phyloP scores from a whole-genome alignment of 2,113 vertebrate genomes.

The Peromyscus polionotus region DNA sequence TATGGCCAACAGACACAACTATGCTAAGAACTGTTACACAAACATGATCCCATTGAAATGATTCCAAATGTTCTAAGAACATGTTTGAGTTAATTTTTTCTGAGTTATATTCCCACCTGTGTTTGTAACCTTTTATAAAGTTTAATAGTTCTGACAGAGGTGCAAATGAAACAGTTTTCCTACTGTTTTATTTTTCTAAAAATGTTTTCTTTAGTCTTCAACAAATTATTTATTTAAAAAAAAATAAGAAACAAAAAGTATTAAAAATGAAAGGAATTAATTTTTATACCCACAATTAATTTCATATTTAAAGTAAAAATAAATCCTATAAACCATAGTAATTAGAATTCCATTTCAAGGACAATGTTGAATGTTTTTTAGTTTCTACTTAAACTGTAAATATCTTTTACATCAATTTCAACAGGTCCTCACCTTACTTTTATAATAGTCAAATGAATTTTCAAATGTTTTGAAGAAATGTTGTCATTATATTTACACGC shows the following conservation, averaged over 20 bases:
- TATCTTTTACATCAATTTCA: conserved; percentile 7
- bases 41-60: neutral
- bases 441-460: neutral
- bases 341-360: neutral
- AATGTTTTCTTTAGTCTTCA: neutral
- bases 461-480: neutral
- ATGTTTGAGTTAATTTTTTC: neutral
- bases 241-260: neutral
- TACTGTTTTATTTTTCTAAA: neutral
- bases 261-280: neutral
- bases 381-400: neutral
- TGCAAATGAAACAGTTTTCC: neutral
- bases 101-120: neutral
- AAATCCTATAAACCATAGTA: neutral
- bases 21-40: neutral
- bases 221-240: neutral
- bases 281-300: neutral
- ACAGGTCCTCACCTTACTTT: neutral
- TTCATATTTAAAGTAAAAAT: neutral
- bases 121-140: neutral
- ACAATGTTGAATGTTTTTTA: neutral
- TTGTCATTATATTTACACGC: conserved; percentile 49
- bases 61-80: neutral
- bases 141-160: neutral
- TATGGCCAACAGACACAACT: neutral